phyloP scores from a whole-genome alignment of 2,113 vertebrate species.

The Puffinus mauretanicus region DNA sequence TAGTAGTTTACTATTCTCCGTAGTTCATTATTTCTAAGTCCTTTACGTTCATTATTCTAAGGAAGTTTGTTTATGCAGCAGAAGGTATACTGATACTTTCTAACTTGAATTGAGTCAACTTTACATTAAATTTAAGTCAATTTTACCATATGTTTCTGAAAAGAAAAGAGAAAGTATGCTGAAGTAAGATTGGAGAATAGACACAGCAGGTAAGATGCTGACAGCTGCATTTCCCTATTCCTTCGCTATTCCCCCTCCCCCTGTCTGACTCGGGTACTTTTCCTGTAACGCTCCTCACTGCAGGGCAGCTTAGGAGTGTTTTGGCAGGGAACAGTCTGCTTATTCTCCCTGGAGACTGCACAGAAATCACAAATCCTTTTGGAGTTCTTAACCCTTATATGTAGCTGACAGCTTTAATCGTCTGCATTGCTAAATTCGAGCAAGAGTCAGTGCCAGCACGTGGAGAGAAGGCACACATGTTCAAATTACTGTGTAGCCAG shows the following conservation, averaged over 20 bases:
- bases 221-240: not conserved
- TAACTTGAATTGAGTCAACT: not conserved
- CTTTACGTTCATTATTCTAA: not conserved
- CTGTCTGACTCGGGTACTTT: slow-evolving; percentile 25
- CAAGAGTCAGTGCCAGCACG: not conserved
- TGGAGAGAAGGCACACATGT: not conserved
- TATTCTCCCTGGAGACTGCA: slow-evolving; percentile 65
- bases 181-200: not conserved
- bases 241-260: not conserved
- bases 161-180: not conserved
- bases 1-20: not conserved
- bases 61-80: not conserved
- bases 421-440: not conserved
- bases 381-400: slow-evolving; percentile 51
- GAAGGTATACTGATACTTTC: not conserved
- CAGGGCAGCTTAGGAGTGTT: slow-evolving; percentile 44
- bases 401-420: not conserved
- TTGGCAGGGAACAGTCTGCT: slow-evolving; percentile 42
- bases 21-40: not conserved
- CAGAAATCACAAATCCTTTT: slow-evolving; percentile 32
- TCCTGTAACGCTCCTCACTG: not conserved
- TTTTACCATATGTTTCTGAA: not conserved
- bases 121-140: not conserved
- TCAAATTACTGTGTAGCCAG: not conserved
- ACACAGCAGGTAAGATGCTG: not conserved